A percentile compares a stretch with the other conserved stretches of the same genome.
Evolutionary conservation across 2,113 vertebrate species (phyloP).

Genomic region (Grammomys surdaster): DNA sequence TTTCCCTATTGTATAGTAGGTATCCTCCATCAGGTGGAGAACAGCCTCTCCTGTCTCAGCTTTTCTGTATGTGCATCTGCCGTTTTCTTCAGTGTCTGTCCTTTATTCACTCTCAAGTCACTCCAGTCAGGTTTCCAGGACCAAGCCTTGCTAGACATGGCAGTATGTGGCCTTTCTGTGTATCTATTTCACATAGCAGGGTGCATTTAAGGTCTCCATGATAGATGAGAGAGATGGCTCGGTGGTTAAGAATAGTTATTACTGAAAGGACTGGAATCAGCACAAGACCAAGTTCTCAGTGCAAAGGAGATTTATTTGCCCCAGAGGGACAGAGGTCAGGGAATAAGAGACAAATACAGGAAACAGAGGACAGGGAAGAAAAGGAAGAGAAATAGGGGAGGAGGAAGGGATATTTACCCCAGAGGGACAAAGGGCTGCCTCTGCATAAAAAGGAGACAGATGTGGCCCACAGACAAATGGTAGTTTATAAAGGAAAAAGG

Average conservation of each 20-base stretch:
- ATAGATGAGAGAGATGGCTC: neutral
- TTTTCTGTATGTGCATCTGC: neutral
- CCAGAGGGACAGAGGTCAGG: neutral
- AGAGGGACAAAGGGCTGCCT: neutral
- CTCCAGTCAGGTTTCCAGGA: neutral
- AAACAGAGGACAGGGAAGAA: neutral
- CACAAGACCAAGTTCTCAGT: neutral
- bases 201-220: neutral
- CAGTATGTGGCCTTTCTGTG: neutral
- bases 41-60: neutral
- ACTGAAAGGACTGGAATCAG: neutral
- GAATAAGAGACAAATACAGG: neutral
- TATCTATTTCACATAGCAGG: neutral
- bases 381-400: neutral
- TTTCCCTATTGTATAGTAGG: neutral
- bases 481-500: neutral
- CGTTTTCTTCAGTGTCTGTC: neutral
- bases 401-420: neutral
- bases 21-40: neutral
- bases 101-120: neutral
- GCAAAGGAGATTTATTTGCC: neutral
- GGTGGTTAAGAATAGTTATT: neutral
- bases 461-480: neutral
- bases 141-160: neutral
- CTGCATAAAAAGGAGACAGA: neutral